Evolutionary conservation across 2,888 invertebrate species (phyloP).

Genomic region (Lycia hirtaria): DNA sequence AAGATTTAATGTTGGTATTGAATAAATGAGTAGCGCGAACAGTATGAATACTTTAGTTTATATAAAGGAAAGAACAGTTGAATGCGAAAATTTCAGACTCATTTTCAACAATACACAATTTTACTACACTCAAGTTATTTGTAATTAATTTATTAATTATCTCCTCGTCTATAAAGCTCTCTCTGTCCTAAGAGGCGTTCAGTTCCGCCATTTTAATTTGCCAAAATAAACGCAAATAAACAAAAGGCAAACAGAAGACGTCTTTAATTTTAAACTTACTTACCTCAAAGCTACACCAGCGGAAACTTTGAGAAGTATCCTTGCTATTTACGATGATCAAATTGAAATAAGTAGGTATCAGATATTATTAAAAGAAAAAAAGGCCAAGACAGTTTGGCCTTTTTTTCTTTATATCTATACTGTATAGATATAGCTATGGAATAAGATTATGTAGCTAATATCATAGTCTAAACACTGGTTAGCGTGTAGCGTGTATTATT

Average conservation of each 20-base stretch:
- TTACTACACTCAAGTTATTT: not conserved
- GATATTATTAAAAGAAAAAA: not conserved
- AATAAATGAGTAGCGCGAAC: too few species aligned
- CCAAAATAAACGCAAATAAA: slow-evolving; percentile 21
- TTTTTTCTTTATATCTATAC: too few species aligned
- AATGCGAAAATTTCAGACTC: too few species aligned
- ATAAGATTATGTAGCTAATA: too few species aligned
- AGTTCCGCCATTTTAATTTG: slow-evolving; percentile 25
- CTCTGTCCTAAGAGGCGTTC: not conserved
- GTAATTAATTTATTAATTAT: not conserved
- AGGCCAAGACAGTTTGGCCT: too few species aligned
- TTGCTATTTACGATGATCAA: not conserved
- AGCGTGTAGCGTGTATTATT: too few species aligned
- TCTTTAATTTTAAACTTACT: slow-evolving; percentile 19
- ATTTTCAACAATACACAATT: too few species aligned
- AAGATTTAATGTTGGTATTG: too few species aligned
- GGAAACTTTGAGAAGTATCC: not conserved
- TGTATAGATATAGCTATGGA: too few species aligned
- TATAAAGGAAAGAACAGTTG: too few species aligned
- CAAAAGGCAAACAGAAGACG: slow-evolving; percentile 15
- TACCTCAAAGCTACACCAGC: slow-evolving; percentile 2
- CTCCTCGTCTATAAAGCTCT: slow-evolving; percentile 1
- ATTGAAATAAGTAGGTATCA: not conserved
- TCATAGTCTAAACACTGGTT: too few species aligned
- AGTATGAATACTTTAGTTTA: too few species aligned